Evolutionary conservation across 2,888 invertebrate species (phyloP).

Genomic region (Ellobium chinense): DNA sequence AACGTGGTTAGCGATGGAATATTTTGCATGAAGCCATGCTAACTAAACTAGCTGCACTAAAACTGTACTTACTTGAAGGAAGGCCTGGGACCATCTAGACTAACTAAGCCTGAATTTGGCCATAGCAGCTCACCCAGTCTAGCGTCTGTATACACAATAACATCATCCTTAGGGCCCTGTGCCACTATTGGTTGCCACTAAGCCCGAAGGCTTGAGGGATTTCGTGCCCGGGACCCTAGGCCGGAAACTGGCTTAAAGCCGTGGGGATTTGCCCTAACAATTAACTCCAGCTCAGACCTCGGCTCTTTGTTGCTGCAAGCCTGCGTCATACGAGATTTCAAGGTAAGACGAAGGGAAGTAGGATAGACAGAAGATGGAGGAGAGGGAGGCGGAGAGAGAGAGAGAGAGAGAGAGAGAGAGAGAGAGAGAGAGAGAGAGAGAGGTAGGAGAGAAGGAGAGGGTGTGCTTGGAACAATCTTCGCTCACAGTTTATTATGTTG

Average conservation of each 20-base stretch:
- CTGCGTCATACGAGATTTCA: background rate
- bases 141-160: background rate
- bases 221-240: background rate
- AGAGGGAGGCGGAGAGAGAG: background rate
- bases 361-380: background rate
- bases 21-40: too few species aligned
- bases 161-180: background rate
- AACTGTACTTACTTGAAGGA: too few species aligned
- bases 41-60: too few species aligned
- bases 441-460: background rate
- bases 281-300: constrained; percentile 11
- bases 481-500: too few species aligned
- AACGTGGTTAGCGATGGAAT: too few species aligned
- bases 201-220: constrained; percentile 7
- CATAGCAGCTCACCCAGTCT: background rate
- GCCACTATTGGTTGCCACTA: constrained; percentile 14
- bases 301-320: background rate
- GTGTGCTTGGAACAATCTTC: too few species aligned
- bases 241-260: constrained; percentile 10
- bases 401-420: background rate
- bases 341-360: too few species aligned
- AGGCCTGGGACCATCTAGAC: too few species aligned
- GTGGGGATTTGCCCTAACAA: constrained; percentile 20
- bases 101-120: too few species aligned
- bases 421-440: constrained; percentile 23